phyloP scores from a whole-genome alignment of 2,797 vertebrate species.

The Melanotaenia parkinsoni region DNA sequence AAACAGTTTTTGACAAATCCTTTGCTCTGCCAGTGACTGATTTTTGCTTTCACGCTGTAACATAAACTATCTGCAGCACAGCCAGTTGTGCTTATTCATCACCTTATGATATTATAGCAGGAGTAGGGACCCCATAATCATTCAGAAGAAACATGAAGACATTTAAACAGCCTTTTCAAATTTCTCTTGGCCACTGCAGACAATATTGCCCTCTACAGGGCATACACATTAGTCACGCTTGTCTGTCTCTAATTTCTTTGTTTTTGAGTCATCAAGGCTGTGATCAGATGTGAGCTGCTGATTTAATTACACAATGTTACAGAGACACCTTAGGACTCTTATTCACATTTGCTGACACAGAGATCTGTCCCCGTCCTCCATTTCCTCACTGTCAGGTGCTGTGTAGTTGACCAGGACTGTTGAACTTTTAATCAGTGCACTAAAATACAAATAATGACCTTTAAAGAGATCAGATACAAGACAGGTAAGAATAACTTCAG shows the following conservation, averaged over 20 bases:
- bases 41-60: constrained; percentile 5
- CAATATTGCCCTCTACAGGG: constrained; percentile 86
- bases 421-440: constrained; percentile 17
- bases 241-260: constrained; percentile 31
- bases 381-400: background rate
- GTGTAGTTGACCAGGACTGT: constrained; percentile 5
- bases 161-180: constrained; percentile 48
- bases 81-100: constrained; percentile 21
- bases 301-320: constrained; percentile 31
- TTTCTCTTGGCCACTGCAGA: constrained; percentile 52
- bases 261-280: constrained; percentile 13
- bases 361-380: background rate
- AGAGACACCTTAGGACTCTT: constrained; percentile 5
- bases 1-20: constrained; percentile 11
- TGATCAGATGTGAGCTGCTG: constrained; percentile 30
- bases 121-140: constrained; percentile 44
- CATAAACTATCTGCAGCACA: constrained; percentile 8
- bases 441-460: constrained; percentile 7
- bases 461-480: constrained; percentile 22
- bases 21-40: background rate
- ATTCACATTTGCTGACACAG: constrained; percentile 3
- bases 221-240: constrained; percentile 71
- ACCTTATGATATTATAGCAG: constrained; percentile 1
- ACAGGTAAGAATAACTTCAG: constrained; percentile 7
- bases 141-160: constrained; percentile 49